Conservation (phyloP, 1,140 invertebrate genomes). For the Dinoponera quadriceps region DNA sequence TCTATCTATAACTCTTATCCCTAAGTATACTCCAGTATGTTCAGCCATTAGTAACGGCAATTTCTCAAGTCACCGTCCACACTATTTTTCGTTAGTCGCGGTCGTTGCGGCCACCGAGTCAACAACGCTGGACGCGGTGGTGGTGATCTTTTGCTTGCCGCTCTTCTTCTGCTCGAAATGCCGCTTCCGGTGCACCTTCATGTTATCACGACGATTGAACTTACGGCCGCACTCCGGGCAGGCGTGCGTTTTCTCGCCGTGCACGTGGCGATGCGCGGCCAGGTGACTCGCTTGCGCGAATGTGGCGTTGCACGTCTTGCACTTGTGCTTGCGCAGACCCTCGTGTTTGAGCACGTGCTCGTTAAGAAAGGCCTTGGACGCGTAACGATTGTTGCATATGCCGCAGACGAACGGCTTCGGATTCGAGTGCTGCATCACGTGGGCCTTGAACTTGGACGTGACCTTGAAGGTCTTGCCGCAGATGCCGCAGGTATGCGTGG, state of each 20-base stretch:
- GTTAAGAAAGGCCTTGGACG: slow-evolving; percentile 84
- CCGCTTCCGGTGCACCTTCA: slow-evolving; percentile 84
- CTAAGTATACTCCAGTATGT: no score
- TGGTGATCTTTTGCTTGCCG: slow-evolving; percentile 67
- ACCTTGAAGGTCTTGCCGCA: slow-evolving; percentile 84
- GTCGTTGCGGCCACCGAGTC: neutral
- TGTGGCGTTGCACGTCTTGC: slow-evolving; percentile 82
- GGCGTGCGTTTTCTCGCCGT: slow-evolving; percentile 83
- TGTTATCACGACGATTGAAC: slow-evolving; percentile 84
- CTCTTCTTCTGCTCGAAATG: slow-evolving; percentile 80
- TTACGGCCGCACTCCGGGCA: slow-evolving; percentile 84
- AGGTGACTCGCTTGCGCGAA: slow-evolving; percentile 85
- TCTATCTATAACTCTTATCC: no score
- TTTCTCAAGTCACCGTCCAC: neutral
- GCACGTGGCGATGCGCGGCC: slow-evolving; percentile 84
- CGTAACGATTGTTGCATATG: slow-evolving; percentile 84
- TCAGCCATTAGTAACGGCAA: neutral
- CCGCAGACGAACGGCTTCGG: slow-evolving; percentile 83
- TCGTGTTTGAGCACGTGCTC: slow-evolving; percentile 84
- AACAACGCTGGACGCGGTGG: slow-evolving; percentile 68
- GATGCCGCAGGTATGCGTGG: slow-evolving; percentile 83
- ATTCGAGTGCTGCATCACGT: slow-evolving; percentile 83
- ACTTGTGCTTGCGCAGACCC: slow-evolving; percentile 83
- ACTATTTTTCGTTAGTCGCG: slow-evolving; percentile 50
- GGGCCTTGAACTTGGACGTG: slow-evolving; percentile 82